Evolutionary conservation across 2,888 invertebrate genomes (phyloP).

Genomic region (Drosophila dives): DNA sequence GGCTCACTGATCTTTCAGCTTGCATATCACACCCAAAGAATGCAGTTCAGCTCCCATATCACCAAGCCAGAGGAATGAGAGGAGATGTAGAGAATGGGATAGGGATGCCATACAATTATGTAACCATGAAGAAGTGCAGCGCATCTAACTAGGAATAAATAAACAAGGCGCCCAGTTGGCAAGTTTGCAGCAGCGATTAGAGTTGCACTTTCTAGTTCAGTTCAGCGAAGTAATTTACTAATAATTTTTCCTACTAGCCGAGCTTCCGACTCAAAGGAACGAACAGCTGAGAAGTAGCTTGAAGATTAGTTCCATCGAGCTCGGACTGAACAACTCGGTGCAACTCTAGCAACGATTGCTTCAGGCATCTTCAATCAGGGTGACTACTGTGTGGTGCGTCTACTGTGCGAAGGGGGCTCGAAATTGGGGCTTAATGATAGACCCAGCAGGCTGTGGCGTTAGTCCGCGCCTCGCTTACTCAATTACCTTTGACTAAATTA

Average conservation of each 20-base stretch:
- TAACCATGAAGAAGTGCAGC: constrained; percentile 64
- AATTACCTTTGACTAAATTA: constrained; percentile 79
- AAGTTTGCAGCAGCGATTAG: constrained; percentile 27
- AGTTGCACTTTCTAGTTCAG: not conserved
- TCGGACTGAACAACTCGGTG: not conserved
- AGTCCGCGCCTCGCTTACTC: constrained; percentile 67
- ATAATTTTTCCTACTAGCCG: not conserved
- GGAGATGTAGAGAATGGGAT: not conserved
- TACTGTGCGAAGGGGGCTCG: constrained; percentile 25
- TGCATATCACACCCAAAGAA: constrained; percentile 59
- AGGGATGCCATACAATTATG: constrained; percentile 70
- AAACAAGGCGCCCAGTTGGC: constrained; percentile 68
- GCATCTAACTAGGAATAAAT: constrained; percentile 77
- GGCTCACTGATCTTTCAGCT: constrained; percentile 32
- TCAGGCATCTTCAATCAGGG: constrained; percentile 42
- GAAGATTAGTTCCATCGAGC: constrained; percentile 3
- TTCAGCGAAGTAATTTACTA: constrained; percentile 1
- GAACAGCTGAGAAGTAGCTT: not conserved
- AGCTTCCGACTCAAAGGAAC: not conserved
- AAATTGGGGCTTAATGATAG: constrained; percentile 67
- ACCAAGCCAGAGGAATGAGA: constrained; percentile 20
- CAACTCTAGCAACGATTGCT: constrained; percentile 19
- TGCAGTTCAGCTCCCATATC: constrained; percentile 39
- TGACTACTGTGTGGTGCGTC: constrained; percentile 43
- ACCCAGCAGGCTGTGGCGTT: constrained; percentile 56